Percentiles rank a stretch among this genome's conserved stretches.
Evolutionary conservation across 2,797 vertebrate species (phyloP).

Genomic region (Silurus lanzhouensis): DNA sequence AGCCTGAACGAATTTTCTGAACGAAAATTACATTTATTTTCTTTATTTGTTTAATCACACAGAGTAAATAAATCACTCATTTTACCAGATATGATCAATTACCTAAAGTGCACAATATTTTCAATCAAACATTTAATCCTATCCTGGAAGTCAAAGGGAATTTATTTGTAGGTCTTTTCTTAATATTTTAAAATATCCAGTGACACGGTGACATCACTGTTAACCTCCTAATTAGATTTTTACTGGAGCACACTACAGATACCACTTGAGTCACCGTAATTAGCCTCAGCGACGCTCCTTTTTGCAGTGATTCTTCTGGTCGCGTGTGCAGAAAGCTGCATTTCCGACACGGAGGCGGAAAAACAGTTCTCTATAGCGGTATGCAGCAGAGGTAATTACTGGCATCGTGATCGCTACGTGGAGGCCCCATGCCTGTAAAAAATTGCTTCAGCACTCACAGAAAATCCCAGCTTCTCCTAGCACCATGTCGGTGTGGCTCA

Average conservation of each 20-base stretch:
- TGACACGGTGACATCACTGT: conserved; percentile 21
- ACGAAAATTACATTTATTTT: too few relatives aligned
- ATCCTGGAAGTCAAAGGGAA: too few relatives aligned
- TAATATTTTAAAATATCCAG: neutral
- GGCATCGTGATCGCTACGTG: conserved; percentile 35
- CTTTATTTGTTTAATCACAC: too few relatives aligned
- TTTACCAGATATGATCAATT: too few relatives aligned
- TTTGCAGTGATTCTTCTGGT: conserved; percentile 34
- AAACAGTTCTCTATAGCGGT: conserved; percentile 39
- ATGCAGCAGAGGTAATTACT: conserved; percentile 49
- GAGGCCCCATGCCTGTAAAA: conserved; percentile 43
- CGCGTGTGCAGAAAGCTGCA: conserved; percentile 35
- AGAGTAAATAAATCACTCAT: too few relatives aligned
- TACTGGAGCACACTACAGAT: conserved; percentile 38
- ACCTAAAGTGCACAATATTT: too few relatives aligned
- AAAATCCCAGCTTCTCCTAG: conserved; percentile 14
- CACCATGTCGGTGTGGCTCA: conserved; percentile 24
- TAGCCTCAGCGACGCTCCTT: conserved; percentile 37
- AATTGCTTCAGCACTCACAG: conserved; percentile 52
- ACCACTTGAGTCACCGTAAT: conserved; percentile 42
- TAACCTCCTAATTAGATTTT: conserved; percentile 41
- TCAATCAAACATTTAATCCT: too few relatives aligned
- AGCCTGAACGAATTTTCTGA: too few relatives aligned
- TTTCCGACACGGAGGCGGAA: conserved; percentile 27
- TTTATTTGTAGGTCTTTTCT: too few relatives aligned